Evolutionary conservation across 2,888 invertebrate genomes (phyloP), one percentile per base, ranked within the genome.

Genomic region (Polyommatus iphigenia): DNA sequence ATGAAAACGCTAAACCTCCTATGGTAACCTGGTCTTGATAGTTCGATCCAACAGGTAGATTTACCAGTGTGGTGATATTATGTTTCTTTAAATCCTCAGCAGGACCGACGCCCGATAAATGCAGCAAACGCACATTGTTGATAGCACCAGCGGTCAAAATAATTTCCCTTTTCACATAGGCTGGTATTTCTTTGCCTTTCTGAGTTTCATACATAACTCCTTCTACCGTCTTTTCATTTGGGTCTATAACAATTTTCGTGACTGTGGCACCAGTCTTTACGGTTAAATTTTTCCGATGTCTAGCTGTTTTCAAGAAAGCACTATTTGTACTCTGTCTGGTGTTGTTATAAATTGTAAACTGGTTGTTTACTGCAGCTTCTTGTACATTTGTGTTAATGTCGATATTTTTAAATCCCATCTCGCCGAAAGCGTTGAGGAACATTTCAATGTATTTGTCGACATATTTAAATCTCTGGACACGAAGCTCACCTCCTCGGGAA

Each of bases 1-100:
- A 80, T 18, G 86, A 83, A 80, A 94, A 94, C 0, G 94, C 88
- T 77, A 94, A 84, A 29, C 94, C 94, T 18, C 93, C 93, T 36
- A 90, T 90, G 1, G 91, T 89, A 0, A 94, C 92, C 83, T 94
- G 94, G 82, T 94, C 94, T 86, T 91, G 92, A 83, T 93, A 94
- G 81, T 92, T 90, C 8, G 85, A 80, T 2, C 94, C 94, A 2
- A 94, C 93, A 3, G 94, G 94, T 20, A 93, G 85, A 78, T 93
- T 87, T 0, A 88, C 80, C 15, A 91, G 78, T 0, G 85, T 80
- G 15, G 89, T 88, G 41, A 94, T 90, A 78, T 93, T 93, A 78
- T 88, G 85, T 81, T 90, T 93, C 78, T 86, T 87, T 29, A 94
- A 80, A 81, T 92, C 92, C 24, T 81, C 82, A 78, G 86, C 86